These are phyloP conservation scores for Crenichthys baileyi DNA, from an alignment of 2,797 vertebrate species.

Conservation along the genomic window DNA sequence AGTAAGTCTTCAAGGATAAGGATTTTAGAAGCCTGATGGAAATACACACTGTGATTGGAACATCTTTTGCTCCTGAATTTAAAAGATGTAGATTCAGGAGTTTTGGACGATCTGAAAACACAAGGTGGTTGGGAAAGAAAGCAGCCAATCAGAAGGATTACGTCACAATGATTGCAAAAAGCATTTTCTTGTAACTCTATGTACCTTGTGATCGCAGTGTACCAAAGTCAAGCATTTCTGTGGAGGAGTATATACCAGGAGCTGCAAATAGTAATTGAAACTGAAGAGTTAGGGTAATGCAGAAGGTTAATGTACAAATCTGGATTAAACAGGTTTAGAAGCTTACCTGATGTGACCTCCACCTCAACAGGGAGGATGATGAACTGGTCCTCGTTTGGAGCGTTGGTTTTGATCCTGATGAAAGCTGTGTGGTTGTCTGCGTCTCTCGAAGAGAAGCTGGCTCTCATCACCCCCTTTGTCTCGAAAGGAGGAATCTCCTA, in stretches of 20 bases:
- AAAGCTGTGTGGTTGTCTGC: slow-evolving; percentile 99
- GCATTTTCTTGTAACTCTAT: background rate
- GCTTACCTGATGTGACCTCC: slow-evolving; percentile 96
- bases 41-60: slow-evolving; percentile 93
- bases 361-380: slow-evolving; percentile 99
- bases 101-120: slow-evolving; percentile 93
- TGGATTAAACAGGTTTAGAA: background rate
- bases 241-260: slow-evolving; percentile 98
- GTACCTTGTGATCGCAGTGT: slow-evolving; percentile 96
- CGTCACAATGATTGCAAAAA: background rate
- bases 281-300: background rate
- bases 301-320: background rate
- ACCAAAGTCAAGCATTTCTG: slow-evolving; percentile 98
- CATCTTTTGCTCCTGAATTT: slow-evolving; percentile 99
- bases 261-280: slow-evolving; percentile 73
- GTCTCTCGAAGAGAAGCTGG: slow-evolving; percentile 97
- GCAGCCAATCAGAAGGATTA: background rate
- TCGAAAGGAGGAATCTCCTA: slow-evolving; percentile 99
- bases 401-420: slow-evolving; percentile 97
- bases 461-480: slow-evolving; percentile 99
- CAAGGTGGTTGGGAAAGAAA: slow-evolving; percentile 6
- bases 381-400: slow-evolving; percentile 91
- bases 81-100: slow-evolving; percentile 96
- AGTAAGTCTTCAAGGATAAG: background rate
- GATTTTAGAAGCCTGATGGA: background rate